A percentile compares a stretch with the other conserved stretches of the same genome.
Evolutionary conservation across 2,888 invertebrate genomes (phyloP).

Genomic region (Deroplatys truncata): DNA sequence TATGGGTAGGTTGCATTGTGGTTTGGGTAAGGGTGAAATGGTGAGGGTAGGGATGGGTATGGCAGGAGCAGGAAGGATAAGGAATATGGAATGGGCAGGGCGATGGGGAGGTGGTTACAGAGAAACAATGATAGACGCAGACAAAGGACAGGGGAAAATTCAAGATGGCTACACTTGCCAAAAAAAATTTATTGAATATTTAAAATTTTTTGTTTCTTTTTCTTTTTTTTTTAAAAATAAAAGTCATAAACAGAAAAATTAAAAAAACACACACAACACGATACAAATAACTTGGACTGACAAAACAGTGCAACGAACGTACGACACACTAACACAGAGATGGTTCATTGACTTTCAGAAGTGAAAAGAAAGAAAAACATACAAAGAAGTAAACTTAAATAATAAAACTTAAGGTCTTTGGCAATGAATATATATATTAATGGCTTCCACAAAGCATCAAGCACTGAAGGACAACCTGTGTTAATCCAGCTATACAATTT

Average conservation of each 20-base stretch:
- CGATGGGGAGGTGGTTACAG: slow-evolving; percentile 28
- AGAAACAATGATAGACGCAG: slow-evolving; percentile 76
- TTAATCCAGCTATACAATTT: not conserved
- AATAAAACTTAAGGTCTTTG: not conserved
- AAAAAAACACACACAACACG: slow-evolving; percentile 31
- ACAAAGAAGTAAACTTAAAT: not conserved
- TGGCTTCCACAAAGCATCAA: slow-evolving; percentile 10
- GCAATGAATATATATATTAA: not conserved
- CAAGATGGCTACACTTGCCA: slow-evolving; percentile 25
- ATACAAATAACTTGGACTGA: slow-evolving; percentile 28
- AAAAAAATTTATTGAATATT: slow-evolving; percentile 18
- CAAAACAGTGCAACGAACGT: slow-evolving; percentile 30
- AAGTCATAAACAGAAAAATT: slow-evolving; percentile 14
- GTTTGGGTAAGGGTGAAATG: not conserved
- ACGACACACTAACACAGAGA: slow-evolving; percentile 30
- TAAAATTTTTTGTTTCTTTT: slow-evolving; percentile 18
- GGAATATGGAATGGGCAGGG: not conserved
- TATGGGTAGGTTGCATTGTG: not conserved
- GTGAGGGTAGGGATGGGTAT: not conserved
- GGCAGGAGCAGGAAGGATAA: not conserved
- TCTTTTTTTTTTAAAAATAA: slow-evolving; percentile 8
- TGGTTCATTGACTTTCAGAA: slow-evolving; percentile 17
- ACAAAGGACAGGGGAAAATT: slow-evolving; percentile 65
- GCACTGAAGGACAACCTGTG: not conserved
- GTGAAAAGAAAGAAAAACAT: slow-evolving; percentile 1